Conservation (phyloP, 2,113 vertebrate species). For the Phaethornis superciliosus region DNA sequence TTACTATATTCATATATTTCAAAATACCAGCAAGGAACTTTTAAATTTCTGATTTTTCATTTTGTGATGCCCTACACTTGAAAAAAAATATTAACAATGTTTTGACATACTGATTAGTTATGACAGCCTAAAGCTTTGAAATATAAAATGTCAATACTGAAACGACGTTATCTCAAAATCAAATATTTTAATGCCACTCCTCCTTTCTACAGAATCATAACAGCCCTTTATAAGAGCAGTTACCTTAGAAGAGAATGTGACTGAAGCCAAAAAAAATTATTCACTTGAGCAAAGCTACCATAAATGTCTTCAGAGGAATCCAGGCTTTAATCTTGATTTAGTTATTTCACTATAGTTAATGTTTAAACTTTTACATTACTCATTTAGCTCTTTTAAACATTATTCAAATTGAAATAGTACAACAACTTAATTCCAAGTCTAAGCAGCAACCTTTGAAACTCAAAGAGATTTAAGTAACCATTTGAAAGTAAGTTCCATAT, state of each 20-base stretch:
- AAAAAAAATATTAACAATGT: neutral
- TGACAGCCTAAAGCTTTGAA: neutral
- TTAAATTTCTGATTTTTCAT: neutral
- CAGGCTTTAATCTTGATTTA: neutral
- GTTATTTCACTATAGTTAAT: neutral
- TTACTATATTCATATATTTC: neutral
- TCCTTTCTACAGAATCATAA: neutral
- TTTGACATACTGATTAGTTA: neutral
- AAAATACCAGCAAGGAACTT: neutral
- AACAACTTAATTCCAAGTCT: neutral
- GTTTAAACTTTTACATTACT: neutral
- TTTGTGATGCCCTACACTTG: neutral
- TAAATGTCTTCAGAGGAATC: neutral
- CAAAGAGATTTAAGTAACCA: neutral
- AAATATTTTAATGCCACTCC: neutral
- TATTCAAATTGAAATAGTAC: neutral
- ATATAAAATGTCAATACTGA: neutral
- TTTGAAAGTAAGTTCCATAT: neutral
- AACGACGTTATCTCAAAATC: neutral
- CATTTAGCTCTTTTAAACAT: neutral
- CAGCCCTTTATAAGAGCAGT: neutral
- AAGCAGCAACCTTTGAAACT: neutral
- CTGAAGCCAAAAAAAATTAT: neutral
- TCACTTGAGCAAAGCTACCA: neutral
- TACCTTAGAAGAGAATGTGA: neutral